Conservation (phyloP, 2,888 invertebrate species). For the Aporophyla lueneburgensis region DNA sequence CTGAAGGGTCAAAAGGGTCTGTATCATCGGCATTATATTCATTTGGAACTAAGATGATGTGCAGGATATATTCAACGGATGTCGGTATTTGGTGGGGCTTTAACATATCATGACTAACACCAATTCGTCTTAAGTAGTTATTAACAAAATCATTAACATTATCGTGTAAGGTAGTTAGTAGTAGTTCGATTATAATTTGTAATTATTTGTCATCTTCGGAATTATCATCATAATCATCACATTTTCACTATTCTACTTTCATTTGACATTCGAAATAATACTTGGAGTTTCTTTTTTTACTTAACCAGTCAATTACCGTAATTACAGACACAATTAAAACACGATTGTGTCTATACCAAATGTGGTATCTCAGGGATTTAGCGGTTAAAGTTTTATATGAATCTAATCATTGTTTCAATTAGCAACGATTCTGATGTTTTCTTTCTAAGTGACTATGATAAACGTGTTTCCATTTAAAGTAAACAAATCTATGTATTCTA, state of each 20-base stretch:
- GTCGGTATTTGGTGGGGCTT: slow-evolving; percentile 32
- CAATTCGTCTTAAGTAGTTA: slow-evolving; percentile 35
- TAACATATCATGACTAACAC: slow-evolving; percentile 61
- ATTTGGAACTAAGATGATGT: slow-evolving; percentile 51
- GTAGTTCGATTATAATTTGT: not conserved
- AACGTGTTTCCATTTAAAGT: not conserved
- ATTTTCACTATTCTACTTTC: not conserved
- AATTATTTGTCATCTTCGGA: slow-evolving; percentile 5
- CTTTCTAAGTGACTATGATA: not conserved
- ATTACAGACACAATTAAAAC: no score
- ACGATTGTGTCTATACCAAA: no score
- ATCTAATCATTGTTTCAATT: slow-evolving; percentile 4
- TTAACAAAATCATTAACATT: slow-evolving; percentile 57
- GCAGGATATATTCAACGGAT: slow-evolving; percentile 20
- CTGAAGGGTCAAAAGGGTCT: slow-evolving; percentile 8
- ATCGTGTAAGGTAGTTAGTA: slow-evolving; percentile 23
- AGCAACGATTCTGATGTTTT: slow-evolving; percentile 10
- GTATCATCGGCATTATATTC: slow-evolving; percentile 39
- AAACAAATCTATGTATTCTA: not conserved
- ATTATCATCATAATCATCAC: slow-evolving; percentile 2
- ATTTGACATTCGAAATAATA: not conserved
- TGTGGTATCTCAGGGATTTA: no score
- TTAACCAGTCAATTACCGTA: no score
- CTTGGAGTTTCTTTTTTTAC: not conserved
- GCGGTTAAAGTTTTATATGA: slow-evolving; percentile 2